Evolutionary conservation across 1,140 invertebrate species (phyloP).

Genomic region (Drosophila pectinifera): DNA sequence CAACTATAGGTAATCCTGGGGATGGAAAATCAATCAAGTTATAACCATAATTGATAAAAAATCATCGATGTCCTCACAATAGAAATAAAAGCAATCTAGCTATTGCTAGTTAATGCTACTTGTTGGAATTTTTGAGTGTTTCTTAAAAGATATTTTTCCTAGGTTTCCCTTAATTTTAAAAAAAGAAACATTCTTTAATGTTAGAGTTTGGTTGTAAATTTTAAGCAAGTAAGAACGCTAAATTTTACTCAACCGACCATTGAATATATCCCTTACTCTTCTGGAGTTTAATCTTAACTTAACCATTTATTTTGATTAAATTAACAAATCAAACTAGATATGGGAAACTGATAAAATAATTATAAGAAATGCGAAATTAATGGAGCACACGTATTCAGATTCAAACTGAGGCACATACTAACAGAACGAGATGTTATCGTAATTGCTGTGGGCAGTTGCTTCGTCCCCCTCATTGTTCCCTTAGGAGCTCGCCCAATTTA

Average conservation of each 20-base stretch:
- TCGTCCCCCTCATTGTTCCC: background rate
- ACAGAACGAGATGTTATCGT: slow-evolving; percentile 4
- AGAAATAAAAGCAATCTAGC: background rate
- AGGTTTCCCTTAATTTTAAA: no score
- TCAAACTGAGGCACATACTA: background rate
- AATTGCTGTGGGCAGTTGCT: slow-evolving; percentile 22
- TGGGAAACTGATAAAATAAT: no score
- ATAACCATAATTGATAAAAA: slow-evolving; percentile 1
- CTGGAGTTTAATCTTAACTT: no score
- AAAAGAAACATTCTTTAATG: no score
- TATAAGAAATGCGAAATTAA: background rate
- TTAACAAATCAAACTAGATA: no score
- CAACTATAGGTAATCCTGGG: slow-evolving; percentile 29
- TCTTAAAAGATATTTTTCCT: no score
- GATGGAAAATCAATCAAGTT: slow-evolving; percentile 39
- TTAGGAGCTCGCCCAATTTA: slow-evolving; percentile 1
- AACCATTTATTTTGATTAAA: no score
- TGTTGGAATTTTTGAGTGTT: no score
- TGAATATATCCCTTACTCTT: no score
- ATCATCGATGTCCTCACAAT: background rate
- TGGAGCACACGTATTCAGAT: background rate
- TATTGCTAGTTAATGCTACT: no score
- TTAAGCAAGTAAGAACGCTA: background rate
- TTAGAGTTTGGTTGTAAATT: background rate
- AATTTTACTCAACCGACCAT: background rate